Base-by-base conservation (phyloP, 2,113 vertebrate species). In the Festucalex cinctus region DNA sequence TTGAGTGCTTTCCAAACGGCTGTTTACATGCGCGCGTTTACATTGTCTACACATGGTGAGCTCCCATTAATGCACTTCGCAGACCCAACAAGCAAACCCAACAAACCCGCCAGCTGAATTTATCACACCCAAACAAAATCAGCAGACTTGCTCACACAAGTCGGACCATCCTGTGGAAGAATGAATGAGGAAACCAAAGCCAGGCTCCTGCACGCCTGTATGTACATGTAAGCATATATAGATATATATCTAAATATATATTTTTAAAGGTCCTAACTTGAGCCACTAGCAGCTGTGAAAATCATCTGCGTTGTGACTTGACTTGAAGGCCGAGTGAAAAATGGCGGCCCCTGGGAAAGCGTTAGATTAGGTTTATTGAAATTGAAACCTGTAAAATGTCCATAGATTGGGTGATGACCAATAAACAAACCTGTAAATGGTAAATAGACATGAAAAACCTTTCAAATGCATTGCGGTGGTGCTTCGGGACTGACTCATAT, bases 11-110 rank as follows among this genome's bases (percentile, higher is more conserved):
- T 28, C 14, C 9, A 54, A 46, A 44, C 9, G 24, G 46, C 59
- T 71, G 82, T 86, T 88, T 86, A 84, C 84, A 81, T 74, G 51
- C 61, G 75, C 71, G 72, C 75, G 86, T 89, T 88, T 86, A 86
- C 82, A 85, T 68, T 79, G 46, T 20, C 48, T 49, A 9, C 19
- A 13, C 9, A n/a, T 79, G 24, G 46, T 49, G 43, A 57, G 64
- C 77, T 59, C 48, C 39, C 24, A 37, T 59, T 66, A 66, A 53
- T 67, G 63, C 57, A 14, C 39, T 73, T 56, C 51, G 66, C 36
- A 24, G 48, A 49, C 48, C 48, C 48, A 49, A 49, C 48, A 20
- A 20, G 43, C 20, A n/a, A 49, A 49, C 48, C 48, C 48, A 49
- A 20, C 19, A 49, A 20, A n/a, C 19, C 12, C 48, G 48, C 48